A percentile compares a stretch with the other conserved stretches of the same genome.
phyloP scores from a whole-genome alignment of 2,888 invertebrate genomes.

The Cryptosula pallasiana region DNA sequence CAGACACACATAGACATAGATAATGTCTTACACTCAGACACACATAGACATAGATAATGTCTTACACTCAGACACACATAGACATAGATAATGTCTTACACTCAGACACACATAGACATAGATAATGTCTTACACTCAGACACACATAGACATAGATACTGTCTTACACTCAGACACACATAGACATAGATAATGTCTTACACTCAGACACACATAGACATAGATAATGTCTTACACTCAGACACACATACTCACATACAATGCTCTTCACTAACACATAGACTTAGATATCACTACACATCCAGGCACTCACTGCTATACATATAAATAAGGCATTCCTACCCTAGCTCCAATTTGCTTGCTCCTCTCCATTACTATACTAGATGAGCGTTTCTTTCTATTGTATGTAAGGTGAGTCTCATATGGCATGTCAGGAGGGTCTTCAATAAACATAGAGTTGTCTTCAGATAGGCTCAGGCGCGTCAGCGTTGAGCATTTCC shows the following conservation, averaged over 20 bases:
- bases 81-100: not conserved
- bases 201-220: constrained; percentile 24
- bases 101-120: not conserved
- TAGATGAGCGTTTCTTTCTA: constrained; percentile 25
- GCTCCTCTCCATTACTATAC: constrained; percentile 53
- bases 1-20: not conserved
- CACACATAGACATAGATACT: not conserved
- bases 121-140: not conserved
- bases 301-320: too few species aligned
- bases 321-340: not conserved
- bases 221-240: constrained; percentile 13
- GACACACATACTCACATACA: not conserved
- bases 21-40: not conserved
- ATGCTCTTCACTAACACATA: too few species aligned
- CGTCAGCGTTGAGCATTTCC: not conserved
- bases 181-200: constrained; percentile 9
- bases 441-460: not conserved
- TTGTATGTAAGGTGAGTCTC: not conserved
- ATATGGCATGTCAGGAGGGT: not conserved
- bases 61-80: not conserved
- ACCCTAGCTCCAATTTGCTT: constrained; percentile 50
- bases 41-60: not conserved
- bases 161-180: not conserved
- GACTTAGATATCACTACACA: too few species aligned
- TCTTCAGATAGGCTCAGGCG: not conserved